These are phyloP conservation scores for Onychostoma macrolepis DNA, from an alignment of 2,113 vertebrate species.

Conservation along the genomic window DNA sequence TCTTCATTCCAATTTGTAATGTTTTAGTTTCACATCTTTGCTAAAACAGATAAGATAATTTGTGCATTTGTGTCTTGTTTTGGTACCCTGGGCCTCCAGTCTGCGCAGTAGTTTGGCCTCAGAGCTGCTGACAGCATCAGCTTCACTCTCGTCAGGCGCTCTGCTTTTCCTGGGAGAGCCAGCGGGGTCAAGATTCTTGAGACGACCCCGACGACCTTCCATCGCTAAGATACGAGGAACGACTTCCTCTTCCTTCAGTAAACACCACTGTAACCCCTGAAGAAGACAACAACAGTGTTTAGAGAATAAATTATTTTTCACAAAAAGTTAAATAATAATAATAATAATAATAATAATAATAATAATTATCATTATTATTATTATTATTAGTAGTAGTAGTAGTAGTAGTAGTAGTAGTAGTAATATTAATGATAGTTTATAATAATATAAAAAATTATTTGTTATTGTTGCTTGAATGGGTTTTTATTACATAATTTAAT, in stretches of 20 bases:
- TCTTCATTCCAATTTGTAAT: neutral
- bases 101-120: conserved; percentile 88
- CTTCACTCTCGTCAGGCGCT: conserved; percentile 77
- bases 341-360: too few relatives aligned
- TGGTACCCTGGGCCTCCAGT: conserved; percentile 90
- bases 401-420: neutral
- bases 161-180: conserved; percentile 75
- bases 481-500: neutral
- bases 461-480: neutral
- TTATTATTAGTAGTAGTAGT: neutral
- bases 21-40: neutral
- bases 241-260: conserved; percentile 88
- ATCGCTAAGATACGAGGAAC: conserved; percentile 84
- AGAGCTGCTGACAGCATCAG: conserved; percentile 75
- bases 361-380: too few relatives aligned
- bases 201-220: conserved; percentile 87
- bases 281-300: neutral
- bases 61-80: neutral
- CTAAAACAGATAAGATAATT: neutral
- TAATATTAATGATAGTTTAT: neutral
- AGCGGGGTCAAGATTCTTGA: conserved; percentile 66
- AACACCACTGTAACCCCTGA: conserved; percentile 92
- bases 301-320: neutral
- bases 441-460: neutral
- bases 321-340: neutral